phyloP scores from a whole-genome alignment of 2,113 vertebrate species.

The Mastomys natalensis region DNA sequence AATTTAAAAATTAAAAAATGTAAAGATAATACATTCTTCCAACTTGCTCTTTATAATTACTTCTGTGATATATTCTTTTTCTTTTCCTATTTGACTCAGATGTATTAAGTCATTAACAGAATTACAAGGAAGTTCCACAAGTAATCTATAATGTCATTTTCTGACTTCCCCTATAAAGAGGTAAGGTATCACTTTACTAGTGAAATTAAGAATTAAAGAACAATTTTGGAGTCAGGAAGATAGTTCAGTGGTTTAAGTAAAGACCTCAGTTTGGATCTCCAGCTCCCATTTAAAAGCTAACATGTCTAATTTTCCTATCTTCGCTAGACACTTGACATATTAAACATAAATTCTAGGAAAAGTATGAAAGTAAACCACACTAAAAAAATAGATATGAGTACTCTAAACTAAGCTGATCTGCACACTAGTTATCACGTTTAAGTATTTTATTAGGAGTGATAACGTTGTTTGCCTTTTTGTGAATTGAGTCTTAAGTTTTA shows the following conservation, averaged over 20 bases:
- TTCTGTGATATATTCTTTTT: conserved; percentile 48
- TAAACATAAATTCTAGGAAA: conserved; percentile 12
- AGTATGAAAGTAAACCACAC: not conserved
- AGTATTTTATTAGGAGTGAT: conserved; percentile 12
- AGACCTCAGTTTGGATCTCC: not conserved
- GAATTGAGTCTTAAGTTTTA: conserved; percentile 51
- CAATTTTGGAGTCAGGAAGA: not conserved
- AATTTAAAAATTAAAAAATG: not conserved
- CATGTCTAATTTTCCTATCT: conserved; percentile 13
- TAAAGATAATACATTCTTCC: not conserved
- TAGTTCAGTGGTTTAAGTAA: not conserved
- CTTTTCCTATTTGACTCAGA: conserved; percentile 41
- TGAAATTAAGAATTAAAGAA: conserved; percentile 59
- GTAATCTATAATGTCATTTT: conserved; percentile 41
- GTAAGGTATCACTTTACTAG: not conserved
- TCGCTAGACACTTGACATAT: conserved; percentile 4
- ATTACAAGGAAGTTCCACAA: conserved; percentile 1
- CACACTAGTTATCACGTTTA: not conserved
- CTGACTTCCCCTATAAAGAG: not conserved
- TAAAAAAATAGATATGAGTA: not conserved
- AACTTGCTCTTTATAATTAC: conserved; percentile 40
- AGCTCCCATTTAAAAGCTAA: not conserved
- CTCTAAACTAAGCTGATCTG: conserved; percentile 41
- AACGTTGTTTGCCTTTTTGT: conserved; percentile 21
- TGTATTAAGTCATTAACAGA: conserved; percentile 43